phyloP scores from a whole-genome alignment of 2,888 invertebrate genomes.

The Rutpela maculata region DNA sequence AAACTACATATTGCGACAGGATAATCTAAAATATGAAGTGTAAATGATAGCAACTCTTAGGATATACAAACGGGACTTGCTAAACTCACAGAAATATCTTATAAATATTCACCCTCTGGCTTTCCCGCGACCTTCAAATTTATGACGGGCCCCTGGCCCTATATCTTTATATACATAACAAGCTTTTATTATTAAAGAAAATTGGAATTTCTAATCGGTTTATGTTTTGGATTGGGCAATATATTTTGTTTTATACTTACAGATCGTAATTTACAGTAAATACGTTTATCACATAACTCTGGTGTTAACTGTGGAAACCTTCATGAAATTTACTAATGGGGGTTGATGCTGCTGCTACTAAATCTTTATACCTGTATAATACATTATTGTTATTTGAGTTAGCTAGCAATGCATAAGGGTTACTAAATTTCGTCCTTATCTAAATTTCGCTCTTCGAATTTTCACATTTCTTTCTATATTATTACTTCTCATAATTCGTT shows the following conservation, averaged over 20 bases:
- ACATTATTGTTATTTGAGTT: neutral
- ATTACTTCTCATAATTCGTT: neutral
- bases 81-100: constrained; percentile 52
- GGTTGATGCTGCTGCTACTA: neutral
- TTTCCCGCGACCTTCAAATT: constrained; percentile 55
- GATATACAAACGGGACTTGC: constrained; percentile 15
- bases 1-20: constrained; percentile 5
- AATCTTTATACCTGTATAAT: neutral
- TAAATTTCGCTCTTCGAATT: neutral
- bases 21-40: constrained; percentile 35
- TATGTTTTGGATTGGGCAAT: constrained; percentile 37
- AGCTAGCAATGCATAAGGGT: neutral
- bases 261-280: constrained; percentile 19
- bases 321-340: neutral
- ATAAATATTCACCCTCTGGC: constrained; percentile 62
- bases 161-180: constrained; percentile 34
- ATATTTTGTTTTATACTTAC: constrained; percentile 40
- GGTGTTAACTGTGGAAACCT: neutral
- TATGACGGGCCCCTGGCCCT: constrained; percentile 42
- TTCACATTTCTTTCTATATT: too few species aligned
- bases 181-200: constrained; percentile 39
- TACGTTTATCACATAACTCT: constrained; percentile 5
- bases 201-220: constrained; percentile 49
- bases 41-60: constrained; percentile 20
- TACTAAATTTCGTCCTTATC: neutral